A percentile compares a stretch with the other conserved stretches of the same genome.
These are phyloP conservation scores for Helogale parvula DNA, from an alignment of 2,113 vertebrate species.

Conservation along the genomic window DNA sequence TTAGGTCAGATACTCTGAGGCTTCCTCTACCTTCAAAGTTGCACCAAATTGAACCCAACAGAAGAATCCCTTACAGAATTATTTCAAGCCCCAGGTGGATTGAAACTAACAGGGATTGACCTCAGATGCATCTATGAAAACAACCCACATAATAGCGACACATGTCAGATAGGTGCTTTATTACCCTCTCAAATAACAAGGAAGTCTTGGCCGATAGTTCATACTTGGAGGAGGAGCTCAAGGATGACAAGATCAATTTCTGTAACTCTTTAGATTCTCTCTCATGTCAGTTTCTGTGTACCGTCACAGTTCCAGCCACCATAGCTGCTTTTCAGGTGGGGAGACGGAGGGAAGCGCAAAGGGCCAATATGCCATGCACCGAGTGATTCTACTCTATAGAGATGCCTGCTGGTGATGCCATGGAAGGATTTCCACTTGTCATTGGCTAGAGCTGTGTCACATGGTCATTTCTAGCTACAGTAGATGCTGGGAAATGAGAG, in stretches of 20 bases:
- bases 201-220: background rate
- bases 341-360: background rate
- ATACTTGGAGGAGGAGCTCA: background rate
- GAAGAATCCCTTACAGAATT: background rate
- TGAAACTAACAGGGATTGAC: background rate
- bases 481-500: background rate
- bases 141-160: background rate
- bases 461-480: background rate
- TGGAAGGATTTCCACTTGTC: background rate
- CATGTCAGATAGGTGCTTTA: background rate
- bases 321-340: background rate
- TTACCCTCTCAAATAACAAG: background rate
- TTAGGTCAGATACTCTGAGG: background rate
- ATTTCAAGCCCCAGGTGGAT: background rate
- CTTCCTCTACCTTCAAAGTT: background rate
- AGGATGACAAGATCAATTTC: background rate
- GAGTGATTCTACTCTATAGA: background rate
- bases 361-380: too few relatives aligned
- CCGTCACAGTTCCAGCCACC: rapidly evolving
- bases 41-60: background rate
- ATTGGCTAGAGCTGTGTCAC: background rate
- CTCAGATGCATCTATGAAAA: background rate
- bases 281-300: background rate
- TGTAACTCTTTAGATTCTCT: background rate
- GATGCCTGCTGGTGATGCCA: background rate